These are phyloP conservation scores for Rhinolophus sinicus DNA, from an alignment of 2,113 vertebrate species.

Conservation along the genomic window DNA sequence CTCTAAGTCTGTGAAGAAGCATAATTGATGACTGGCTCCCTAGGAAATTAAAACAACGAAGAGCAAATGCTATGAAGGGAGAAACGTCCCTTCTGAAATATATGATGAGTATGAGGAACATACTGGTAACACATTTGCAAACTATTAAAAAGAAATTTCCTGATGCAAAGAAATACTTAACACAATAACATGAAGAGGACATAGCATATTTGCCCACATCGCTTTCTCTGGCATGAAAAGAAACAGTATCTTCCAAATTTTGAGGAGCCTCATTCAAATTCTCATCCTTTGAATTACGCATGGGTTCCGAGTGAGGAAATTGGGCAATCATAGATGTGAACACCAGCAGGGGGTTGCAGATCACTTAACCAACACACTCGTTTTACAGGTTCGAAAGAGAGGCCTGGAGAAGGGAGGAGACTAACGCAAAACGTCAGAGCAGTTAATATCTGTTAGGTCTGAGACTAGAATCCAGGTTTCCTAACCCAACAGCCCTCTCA, in stretches of 20 bases:
- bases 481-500: background rate
- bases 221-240: conserved; percentile 10
- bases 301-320: conserved; percentile 17
- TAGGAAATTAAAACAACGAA: background rate
- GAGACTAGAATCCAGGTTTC: background rate
- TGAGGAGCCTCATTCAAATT: conserved; percentile 41
- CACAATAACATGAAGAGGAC: background rate
- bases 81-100: background rate
- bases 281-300: conserved; percentile 14
- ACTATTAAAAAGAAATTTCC: background rate
- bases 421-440: background rate
- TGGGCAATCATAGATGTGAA: background rate
- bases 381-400: background rate
- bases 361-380: background rate
- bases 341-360: background rate
- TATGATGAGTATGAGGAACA: background rate
- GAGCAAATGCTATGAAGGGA: background rate
- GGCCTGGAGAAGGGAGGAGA: background rate
- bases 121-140: conserved; percentile 20
- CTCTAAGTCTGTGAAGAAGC: background rate
- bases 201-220: background rate
- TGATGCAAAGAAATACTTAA: background rate
- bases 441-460: no score
- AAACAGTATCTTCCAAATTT: conserved; percentile 34
- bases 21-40: background rate